These are phyloP conservation scores for Pyrrhosoma nymphula DNA, from an alignment of 2,888 invertebrate genomes.

Conservation along the genomic window DNA sequence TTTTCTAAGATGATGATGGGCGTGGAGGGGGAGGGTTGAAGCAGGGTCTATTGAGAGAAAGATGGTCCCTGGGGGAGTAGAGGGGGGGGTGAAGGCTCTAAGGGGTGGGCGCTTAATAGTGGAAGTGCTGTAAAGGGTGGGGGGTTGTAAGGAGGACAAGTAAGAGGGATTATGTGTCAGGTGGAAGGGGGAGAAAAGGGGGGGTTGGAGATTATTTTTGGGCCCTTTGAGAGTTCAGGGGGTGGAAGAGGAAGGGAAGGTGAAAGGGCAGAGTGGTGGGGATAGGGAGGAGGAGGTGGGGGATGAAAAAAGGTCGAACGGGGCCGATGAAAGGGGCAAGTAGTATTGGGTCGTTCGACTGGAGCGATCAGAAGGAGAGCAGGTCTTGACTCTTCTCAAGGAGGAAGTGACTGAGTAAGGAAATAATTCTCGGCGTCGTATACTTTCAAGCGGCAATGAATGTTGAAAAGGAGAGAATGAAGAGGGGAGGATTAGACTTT, in stretches of 20 bases:
- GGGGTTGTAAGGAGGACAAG: not conserved
- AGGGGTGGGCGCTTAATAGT: not conserved
- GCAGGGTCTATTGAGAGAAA: not conserved
- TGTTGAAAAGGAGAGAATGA: not conserved
- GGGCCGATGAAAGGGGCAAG: too few species aligned
- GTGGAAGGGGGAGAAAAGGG: not conserved
- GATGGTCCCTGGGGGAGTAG: not conserved
- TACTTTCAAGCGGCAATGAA: not conserved
- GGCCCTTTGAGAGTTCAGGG: not conserved
- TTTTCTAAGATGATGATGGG: not conserved
- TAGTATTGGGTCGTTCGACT: not conserved
- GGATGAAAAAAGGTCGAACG: not conserved
- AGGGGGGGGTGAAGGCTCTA: not conserved
- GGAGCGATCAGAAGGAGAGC: not conserved
- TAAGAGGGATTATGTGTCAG: conserved; percentile 12
- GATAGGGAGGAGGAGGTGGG: not conserved
- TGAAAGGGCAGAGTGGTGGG: not conserved
- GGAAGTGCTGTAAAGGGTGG: not conserved
- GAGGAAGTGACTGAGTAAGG: not conserved
- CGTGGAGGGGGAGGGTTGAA: not conserved
- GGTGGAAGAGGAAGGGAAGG: not conserved
- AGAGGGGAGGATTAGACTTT: not conserved
- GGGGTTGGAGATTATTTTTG: not conserved
- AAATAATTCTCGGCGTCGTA: not conserved
- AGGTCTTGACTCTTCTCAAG: not conserved